Evolutionary conservation across 92 coral and sea anemone species (phyloP), one percentile per base, ranked within the genome.

Genomic region (Metridium senile): DNA sequence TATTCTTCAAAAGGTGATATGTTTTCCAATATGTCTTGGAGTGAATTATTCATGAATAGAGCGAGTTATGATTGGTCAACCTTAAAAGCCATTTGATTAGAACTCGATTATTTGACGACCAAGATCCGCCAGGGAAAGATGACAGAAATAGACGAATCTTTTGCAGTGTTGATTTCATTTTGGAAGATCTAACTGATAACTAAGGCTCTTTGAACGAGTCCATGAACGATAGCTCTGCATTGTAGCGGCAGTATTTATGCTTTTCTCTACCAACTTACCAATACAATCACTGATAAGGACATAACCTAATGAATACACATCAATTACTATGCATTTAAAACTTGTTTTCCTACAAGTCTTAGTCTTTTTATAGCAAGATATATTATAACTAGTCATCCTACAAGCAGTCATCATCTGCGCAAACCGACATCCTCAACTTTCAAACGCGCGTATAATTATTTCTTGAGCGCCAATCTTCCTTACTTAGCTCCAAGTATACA

Each of bases 71-170:
- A 73, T 73, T 73, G 78, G 78, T 53, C 33, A 21, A 33, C 51
- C 56, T 73, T 59, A 58, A 73, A 58, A 73, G 78, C 78, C 26
- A 7, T 73, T 73, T 58, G 78, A 73, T 33, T 73, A 54, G 32
- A 11, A 19, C 65, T 58, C 33, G 77, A 73, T 73, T 28, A 63
- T 30, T 28, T 28, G 69, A 63, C 69, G 21, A 9, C 17, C 69
- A 33, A 72, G 46, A 72, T 72, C 76, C 76, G 76, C 53, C 77
- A 25, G 56, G 30, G 23, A 28, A n/a, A 63, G 39, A 31, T 63
- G 69, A 29, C 32, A 73, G 57, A 73, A 73, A 58, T 73, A 73
- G 78, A 52, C 11, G 34, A 30, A 72, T 29, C 27, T 19, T 28
- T 30, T 29, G 33, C 66, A 21, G 61, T 23, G 11, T 59, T 59